Conservation (phyloP, 2,797 vertebrate species). For the Siniperca obscura region DNA sequence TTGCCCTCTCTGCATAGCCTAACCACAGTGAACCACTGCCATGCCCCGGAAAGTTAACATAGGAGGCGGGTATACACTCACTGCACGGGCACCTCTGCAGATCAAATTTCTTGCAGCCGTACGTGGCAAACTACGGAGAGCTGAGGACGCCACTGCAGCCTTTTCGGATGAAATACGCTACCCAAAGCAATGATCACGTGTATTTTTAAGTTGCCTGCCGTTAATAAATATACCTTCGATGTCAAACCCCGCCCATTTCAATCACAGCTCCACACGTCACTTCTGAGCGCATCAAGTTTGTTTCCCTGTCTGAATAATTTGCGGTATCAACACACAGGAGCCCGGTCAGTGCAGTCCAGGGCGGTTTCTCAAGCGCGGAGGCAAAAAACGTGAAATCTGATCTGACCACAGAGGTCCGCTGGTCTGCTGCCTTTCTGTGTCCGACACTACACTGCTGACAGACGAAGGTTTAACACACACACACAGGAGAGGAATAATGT, state of each 20-base stretch:
- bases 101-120: conserved; percentile 79
- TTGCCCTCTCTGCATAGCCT: conserved; percentile 1
- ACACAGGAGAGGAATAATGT: not conserved
- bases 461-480: not conserved
- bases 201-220: too few relatives aligned
- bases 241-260: conserved; percentile 64
- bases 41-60: conserved; percentile 15
- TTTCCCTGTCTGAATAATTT: not conserved
- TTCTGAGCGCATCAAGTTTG: conserved; percentile 24
- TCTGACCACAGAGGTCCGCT: conserved; percentile 56
- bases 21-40: conserved; percentile 13
- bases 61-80: conserved; percentile 50
- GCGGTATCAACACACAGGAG: not conserved
- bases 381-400: conserved; percentile 68
- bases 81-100: conserved; percentile 61
- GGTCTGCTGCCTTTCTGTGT: conserved; percentile 15
- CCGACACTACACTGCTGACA: not conserved
- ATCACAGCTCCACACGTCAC: conserved; percentile 47
- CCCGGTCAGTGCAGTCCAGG: conserved; percentile 34
- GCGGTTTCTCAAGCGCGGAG: conserved; percentile 59
- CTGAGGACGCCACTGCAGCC: not conserved
- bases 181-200: not conserved
- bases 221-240: not conserved
- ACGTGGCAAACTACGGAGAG: conserved; percentile 75
- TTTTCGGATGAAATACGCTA: not conserved